Evolutionary conservation across 1,140 invertebrate species (phyloP), one percentile per base, ranked within the genome.

Genomic region (Drosophila ananassae): DNA sequence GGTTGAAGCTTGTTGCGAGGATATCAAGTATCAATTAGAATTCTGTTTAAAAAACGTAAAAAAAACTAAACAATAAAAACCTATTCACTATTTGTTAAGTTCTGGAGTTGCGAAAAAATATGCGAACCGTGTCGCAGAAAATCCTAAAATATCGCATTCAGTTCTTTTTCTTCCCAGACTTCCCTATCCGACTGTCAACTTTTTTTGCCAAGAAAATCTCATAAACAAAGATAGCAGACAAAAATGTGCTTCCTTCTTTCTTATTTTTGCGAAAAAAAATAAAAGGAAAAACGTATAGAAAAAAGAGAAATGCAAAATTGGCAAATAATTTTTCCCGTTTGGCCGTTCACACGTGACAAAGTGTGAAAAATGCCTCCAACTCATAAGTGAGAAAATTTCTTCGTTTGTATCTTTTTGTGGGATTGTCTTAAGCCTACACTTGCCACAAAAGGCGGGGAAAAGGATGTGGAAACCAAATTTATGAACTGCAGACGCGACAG

Each of bases 401-500:
- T 61, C 48, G 17, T 53, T 53, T 67, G 58, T 75, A 67, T 66
- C 41, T 74, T 66, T 67, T 77, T 57, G 30, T 51, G 66, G 51
- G 73, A 68, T 84, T 76, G 56, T 72, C 55, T 75, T 53, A 68
- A 76, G 73, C 55, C 73, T 73, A 74, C 72, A 77, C 60, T 74
- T 71, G 68, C 67, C 55, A 56, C 47, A 39, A 69, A 32, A 32
- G 44, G 64, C 25, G 34, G 67, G 63, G 63, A 37, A 48, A 75
- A 82, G 79, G 79, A 83, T 63, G 75, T 84, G 63, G 64, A 58
- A 74, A 58, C 58, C 46, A 76, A 72, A 80, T 85, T 73, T 87
- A 87, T 87, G 80, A 89, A 89, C 83, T 89, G 71, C 75, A 78
- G 75, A 87, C 82, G 67, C 75, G 76, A 59, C 58, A 47, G 44